phyloP scores from a whole-genome alignment of 1,140 invertebrate genomes.

The Eueides isabella region DNA sequence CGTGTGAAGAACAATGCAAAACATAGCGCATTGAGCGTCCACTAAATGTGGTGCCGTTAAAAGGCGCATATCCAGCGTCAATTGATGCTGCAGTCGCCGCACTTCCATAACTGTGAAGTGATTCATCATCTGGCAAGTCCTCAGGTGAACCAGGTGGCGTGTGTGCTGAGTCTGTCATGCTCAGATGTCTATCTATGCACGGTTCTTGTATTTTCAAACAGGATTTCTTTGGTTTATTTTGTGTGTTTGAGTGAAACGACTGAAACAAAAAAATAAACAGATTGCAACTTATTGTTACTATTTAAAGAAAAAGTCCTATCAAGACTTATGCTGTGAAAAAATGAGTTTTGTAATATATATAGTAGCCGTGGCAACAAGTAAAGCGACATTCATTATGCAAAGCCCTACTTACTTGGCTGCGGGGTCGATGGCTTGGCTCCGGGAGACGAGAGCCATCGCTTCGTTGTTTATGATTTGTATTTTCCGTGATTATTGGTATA shows the following conservation, averaged over 20 bases:
- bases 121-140: slow-evolving; percentile 88
- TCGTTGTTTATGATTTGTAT: slow-evolving; percentile 67
- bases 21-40: slow-evolving; percentile 88
- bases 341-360: not conserved
- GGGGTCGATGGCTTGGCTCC: slow-evolving; percentile 71
- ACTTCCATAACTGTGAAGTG: slow-evolving; percentile 89
- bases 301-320: not conserved
- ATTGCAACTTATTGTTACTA: not conserved
- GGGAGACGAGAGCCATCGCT: slow-evolving; percentile 71
- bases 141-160: slow-evolving; percentile 85
- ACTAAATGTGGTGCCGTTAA: slow-evolving; percentile 90
- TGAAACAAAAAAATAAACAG: slow-evolving; percentile 46
- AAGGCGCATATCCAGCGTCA: slow-evolving; percentile 90
- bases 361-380: slow-evolving; percentile 33
- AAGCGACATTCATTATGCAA: not conserved
- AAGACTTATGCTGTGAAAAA: not conserved
- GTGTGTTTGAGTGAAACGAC: slow-evolving; percentile 74
- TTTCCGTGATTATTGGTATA: slow-evolving; percentile 80
- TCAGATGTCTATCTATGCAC: slow-evolving; percentile 64
- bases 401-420: slow-evolving; percentile 69
- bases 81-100: slow-evolving; percentile 88
- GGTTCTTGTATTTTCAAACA: slow-evolving; percentile 65
- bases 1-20: slow-evolving; percentile 90
- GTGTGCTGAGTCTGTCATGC: slow-evolving; percentile 72
- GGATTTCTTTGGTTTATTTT: slow-evolving; percentile 66